Conservation (phyloP, 64 coral and sea anemone species). For the Montipora cactus region DNA sequence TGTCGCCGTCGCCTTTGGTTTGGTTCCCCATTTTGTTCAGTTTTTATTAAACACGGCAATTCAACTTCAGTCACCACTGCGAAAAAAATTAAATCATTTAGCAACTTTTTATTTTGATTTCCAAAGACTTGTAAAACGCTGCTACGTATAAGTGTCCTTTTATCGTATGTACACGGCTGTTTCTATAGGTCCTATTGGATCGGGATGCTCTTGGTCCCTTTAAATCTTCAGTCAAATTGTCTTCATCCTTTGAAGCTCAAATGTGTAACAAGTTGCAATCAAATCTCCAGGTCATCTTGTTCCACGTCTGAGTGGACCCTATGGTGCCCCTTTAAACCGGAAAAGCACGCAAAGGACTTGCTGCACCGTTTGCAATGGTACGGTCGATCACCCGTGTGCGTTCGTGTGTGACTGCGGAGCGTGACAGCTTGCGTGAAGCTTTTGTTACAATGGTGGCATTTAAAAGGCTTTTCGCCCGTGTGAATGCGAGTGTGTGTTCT, state of each 20-base stretch:
- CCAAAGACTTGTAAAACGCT: background rate
- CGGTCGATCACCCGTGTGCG: slow-evolving; percentile 91
- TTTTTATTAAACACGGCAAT: too few species aligned
- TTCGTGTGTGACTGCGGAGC: slow-evolving; percentile 94
- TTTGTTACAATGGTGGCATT: slow-evolving; percentile 94
- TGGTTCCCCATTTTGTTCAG: too few species aligned
- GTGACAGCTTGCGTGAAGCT: slow-evolving; percentile 99
- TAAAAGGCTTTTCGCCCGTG: slow-evolving; percentile 96
- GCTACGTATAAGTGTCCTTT: background rate
- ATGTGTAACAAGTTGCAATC: background rate
- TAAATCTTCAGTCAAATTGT: background rate
- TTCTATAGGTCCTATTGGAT: background rate
- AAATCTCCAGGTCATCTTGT: slow-evolving; percentile 44
- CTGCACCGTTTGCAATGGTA: slow-evolving; percentile 94
- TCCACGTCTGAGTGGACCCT: slow-evolving; percentile 86
- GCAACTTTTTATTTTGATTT: background rate
- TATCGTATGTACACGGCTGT: background rate
- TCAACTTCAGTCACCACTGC: too few species aligned
- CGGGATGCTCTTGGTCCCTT: background rate
- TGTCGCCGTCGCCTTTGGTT: too few species aligned
- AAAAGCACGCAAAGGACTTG: slow-evolving; percentile 98
- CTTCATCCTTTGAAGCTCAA: background rate
- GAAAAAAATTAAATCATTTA: background rate
- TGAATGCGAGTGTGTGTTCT: slow-evolving; percentile 98
- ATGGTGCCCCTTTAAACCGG: slow-evolving; percentile 90